phyloP scores from a whole-genome alignment of 2,113 vertebrate genomes.

The Papio anubis region DNA sequence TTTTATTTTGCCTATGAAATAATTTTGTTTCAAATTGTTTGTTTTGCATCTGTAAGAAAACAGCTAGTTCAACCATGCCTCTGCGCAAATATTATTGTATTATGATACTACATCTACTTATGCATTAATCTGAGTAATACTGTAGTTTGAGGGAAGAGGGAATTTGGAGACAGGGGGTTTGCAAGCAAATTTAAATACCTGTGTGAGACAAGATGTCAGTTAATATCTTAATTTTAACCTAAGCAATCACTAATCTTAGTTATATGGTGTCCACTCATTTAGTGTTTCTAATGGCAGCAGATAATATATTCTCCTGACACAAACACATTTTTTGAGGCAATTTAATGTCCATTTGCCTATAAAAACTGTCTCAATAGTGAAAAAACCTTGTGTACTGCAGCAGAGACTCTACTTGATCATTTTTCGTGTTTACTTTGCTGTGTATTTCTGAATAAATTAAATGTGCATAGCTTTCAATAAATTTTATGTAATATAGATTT shows the following conservation, averaged over 20 bases:
- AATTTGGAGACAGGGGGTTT: not conserved
- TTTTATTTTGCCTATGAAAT: conserved; percentile 42
- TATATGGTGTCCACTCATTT: not conserved
- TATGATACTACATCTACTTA: not conserved
- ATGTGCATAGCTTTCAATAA: not conserved
- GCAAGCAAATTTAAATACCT: not conserved
- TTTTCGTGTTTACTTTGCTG: not conserved
- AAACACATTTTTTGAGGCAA: not conserved
- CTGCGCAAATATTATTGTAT: not conserved
- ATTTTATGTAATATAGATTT: not conserved
- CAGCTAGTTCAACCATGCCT: not conserved
- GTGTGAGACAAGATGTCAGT: not conserved
- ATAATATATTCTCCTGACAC: not conserved
- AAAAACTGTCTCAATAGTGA: not conserved
- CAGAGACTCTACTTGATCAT: not conserved
- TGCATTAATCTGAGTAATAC: not conserved
- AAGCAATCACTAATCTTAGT: not conserved
- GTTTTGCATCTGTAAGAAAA: not conserved
- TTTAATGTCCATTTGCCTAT: not conserved
- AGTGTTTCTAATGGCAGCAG: not conserved
- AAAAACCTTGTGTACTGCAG: not conserved
- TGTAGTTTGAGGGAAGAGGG: not conserved
- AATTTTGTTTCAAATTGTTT: conserved; percentile 10
- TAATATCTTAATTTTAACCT: conserved; percentile 23
- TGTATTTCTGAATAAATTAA: not conserved